These are phyloP conservation scores for Calidris pugnax DNA, from an alignment of 2,113 vertebrate genomes.

Conservation along the genomic window DNA sequence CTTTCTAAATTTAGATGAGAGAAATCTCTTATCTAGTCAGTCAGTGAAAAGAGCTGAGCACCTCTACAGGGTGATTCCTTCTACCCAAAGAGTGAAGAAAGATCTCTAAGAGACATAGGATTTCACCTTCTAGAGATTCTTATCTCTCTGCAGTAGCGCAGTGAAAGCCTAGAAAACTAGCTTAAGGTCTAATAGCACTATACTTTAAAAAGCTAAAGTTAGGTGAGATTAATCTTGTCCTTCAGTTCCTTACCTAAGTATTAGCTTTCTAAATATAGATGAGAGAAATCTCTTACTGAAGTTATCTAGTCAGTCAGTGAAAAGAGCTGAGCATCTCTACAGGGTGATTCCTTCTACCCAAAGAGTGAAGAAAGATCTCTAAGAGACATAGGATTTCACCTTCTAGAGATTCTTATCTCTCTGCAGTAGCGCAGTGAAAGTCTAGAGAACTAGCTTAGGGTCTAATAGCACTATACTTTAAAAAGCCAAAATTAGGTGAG, in stretches of 20 bases:
- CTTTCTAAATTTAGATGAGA: neutral
- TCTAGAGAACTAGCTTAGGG: neutral
- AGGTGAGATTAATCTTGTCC: neutral
- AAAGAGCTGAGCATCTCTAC: neutral
- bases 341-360: neutral
- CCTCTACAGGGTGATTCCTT: neutral
- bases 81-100: neutral
- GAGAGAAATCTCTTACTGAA: neutral
- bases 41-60: neutral
- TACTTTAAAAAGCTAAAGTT: neutral
- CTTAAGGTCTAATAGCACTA: neutral
- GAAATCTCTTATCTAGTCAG: neutral
- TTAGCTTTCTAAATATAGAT: neutral
- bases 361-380: neutral
- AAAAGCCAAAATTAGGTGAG: neutral
- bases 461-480: neutral
- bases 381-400: accelerated
- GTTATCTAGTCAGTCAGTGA: neutral
- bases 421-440: neutral
- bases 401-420: neutral
- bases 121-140: neutral
- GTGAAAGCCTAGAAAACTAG: neutral
- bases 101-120: neutral
- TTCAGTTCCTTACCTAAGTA: neutral
- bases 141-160: neutral